Evolutionary conservation across 2,113 vertebrate genomes (phyloP), one percentile per base, ranked within the genome.

Genomic region (Cacatua alba): DNA sequence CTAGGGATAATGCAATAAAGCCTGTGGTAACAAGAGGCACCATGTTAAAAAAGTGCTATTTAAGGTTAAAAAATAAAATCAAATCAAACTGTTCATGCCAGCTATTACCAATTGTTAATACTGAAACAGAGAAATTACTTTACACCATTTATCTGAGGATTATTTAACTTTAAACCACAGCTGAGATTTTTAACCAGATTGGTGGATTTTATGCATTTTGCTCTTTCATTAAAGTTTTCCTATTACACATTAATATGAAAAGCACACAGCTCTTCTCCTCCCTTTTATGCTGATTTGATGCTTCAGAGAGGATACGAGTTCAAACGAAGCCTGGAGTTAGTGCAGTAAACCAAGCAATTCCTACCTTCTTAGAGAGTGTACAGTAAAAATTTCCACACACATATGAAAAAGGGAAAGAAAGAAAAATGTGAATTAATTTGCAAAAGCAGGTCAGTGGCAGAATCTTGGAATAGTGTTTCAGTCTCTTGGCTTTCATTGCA

Each of bases 381-480:
- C 26, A 59, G 17, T 35, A 92, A 69, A 91, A 91, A 28, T 63
- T 51, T 35, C 25, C 48, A 41, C 24, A 49, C 29, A n/a, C 4
- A 23, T 20, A 86, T 16, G 14, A 82, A 67, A 62, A 82, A 75
- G 10, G 39, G 33, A 77, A 91, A 63, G 39, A 90, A 41, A 77
- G 51, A 70, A 69, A 95, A 77, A 51, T 2, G 23, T 67, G 79
- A 90, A 26, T 63, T 51, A 77, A 90, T 89, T 86, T 94, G 29
- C 44, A 81, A 95, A 97, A 96, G 71, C 82, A 82, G 82, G 85
- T 92, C 93, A 95, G 43, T 86, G 33, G 13, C 8, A 82, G n/a
- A 94, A 43, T 76, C 41, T 82, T 85, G 49, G 83, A 88, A 55
- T 48, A 48, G 28, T 37, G 51, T 68, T 39, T 74, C 67, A 44